phyloP scores from a whole-genome alignment of 2,888 invertebrate genomes.

The Timema podura region DNA sequence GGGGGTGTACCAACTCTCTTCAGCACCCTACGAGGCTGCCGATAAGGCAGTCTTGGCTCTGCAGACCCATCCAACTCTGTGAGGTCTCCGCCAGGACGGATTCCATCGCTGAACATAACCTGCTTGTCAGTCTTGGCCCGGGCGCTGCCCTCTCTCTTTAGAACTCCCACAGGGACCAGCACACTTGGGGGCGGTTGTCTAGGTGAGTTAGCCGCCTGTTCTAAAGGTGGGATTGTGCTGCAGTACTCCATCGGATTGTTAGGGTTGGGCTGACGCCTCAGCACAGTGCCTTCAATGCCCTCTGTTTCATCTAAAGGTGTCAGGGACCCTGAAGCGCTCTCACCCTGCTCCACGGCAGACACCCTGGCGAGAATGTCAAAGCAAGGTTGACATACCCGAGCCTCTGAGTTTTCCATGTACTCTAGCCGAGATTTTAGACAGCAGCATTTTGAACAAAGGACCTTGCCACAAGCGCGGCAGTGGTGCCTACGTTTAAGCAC shows the following conservation, averaged over 20 bases:
- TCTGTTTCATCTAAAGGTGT: slow-evolving; percentile 4
- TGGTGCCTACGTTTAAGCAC: slow-evolving; percentile 75
- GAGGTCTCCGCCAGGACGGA: slow-evolving; percentile 80
- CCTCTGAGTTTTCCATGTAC: slow-evolving; percentile 71
- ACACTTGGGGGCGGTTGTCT: slow-evolving; percentile 59
- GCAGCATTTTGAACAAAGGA: slow-evolving; percentile 76
- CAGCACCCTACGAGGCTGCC: slow-evolving; percentile 39
- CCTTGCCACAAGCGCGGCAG: slow-evolving; percentile 81
- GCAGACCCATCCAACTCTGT: slow-evolving; percentile 63
- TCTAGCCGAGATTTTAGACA: slow-evolving; percentile 64
- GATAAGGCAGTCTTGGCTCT: slow-evolving; percentile 34
- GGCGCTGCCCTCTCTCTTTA: slow-evolving; percentile 59
- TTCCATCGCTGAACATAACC: slow-evolving; percentile 87
- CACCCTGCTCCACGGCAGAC: slow-evolving; percentile 23
- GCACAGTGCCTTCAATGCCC: background rate
- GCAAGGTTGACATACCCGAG: slow-evolving; percentile 72
- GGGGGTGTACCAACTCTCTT: slow-evolving; percentile 43
- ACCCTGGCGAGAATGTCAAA: slow-evolving; percentile 53
- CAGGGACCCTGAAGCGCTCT: slow-evolving; percentile 26
- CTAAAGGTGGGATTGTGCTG: slow-evolving; percentile 72
- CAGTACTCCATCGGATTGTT: slow-evolving; percentile 87
- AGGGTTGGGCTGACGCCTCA: slow-evolving; percentile 63
- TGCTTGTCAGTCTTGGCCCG: slow-evolving; percentile 50
- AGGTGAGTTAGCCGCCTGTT: slow-evolving; percentile 58
- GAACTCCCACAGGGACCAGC: slow-evolving; percentile 81